Percentiles rank a stretch among this genome's conserved stretches.
These are phyloP conservation scores for Drosophila busckii DNA, from an alignment of 1,140 invertebrate species.

Conservation along the genomic window DNA sequence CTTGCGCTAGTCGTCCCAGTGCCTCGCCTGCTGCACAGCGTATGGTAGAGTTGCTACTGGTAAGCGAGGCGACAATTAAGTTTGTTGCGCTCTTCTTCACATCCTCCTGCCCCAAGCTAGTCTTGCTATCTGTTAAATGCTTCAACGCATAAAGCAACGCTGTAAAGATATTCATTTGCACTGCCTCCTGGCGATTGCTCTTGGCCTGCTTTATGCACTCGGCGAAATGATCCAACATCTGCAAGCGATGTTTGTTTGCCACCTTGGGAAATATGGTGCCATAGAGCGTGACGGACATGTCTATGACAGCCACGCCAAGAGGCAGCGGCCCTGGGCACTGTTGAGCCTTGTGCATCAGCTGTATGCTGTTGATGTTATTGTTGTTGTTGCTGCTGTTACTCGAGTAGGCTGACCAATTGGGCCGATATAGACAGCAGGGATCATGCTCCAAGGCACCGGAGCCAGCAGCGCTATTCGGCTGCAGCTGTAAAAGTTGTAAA, in stretches of 20 bases:
- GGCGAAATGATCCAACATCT: conserved; percentile 97
- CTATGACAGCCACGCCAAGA: conserved; percentile 97
- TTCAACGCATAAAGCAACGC: conserved; percentile 94
- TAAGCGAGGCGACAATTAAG: conserved; percentile 89
- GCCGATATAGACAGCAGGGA: conserved; percentile 91
- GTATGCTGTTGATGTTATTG: conserved; percentile 53
- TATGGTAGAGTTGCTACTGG: conserved; percentile 90
- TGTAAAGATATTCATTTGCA: conserved; percentile 98
- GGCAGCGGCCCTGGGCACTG: conserved; percentile 89
- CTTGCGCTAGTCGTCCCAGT: conserved; percentile 93
- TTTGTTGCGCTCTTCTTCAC: conserved; percentile 91
- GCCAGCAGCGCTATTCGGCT: conserved; percentile 94
- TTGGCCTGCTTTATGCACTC: conserved; percentile 97
- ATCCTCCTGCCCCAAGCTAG: conserved; percentile 91
- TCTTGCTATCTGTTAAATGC: conserved; percentile 92
- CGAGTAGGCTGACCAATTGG: conserved; percentile 39
- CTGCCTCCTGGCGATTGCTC: conserved; percentile 93
- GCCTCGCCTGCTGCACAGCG: conserved; percentile 93
- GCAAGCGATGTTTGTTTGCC: conserved; percentile 95
- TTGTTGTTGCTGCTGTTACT: conserved; percentile 28
- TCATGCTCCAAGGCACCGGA: conserved; percentile 98
- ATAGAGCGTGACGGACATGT: conserved; percentile 95
- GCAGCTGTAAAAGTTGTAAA: conserved; percentile 82
- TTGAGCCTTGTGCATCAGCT: conserved; percentile 76
- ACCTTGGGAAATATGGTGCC: conserved; percentile 96